Base-by-base conservation (phyloP, 1,140 invertebrate species). In the Rhagoletis pomonella region DNA sequence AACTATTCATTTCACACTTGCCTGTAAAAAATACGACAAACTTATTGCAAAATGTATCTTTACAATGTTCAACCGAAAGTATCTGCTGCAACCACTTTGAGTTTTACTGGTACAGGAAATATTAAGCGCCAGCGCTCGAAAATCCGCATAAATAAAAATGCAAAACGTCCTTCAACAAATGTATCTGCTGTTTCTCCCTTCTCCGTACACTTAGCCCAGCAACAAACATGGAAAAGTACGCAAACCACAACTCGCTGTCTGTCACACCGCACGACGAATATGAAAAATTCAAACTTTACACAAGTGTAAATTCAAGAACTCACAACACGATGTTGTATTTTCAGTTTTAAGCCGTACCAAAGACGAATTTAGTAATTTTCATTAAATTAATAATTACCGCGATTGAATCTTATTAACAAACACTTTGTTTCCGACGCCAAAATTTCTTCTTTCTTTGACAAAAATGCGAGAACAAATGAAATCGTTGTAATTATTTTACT, bases 101-200 rank as follows among this genome's bases (percentile, higher is more conserved):
- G 1, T 39, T 29, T 3, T 39, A 67, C 9, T 42, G 42, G 6
- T 29, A 44, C 42, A 81, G 7, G 14, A 81, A 55, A 81, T 50
- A 81, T 81, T 81, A 19, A 81, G 73, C 73, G 73, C 73, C 47
- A 81, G 73, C 73, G 47, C 73, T 81, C 17, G 47, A 58, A 81
- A 81, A 17, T 55, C 73, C 47, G 73, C 50, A 55, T 81, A 86
- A 86, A 55, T 81, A 81, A 87, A 87, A 67, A 44, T 69, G 50
- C 62, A 19, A 69, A 64, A 87, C 60, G 86, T 87, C 85, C 85
- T 87, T 87, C 60, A 87, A 19, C 60, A 47, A 86, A 81, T 81
- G 47, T 81, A 81, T 81, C 59, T 44, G 42, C 58, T 86, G 3
- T 86, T 62, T 47, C 58, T 42, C 85, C 62, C 85, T 44, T 2